Conservation (phyloP, 2,113 vertebrate species). For the Scatophagus argus region DNA sequence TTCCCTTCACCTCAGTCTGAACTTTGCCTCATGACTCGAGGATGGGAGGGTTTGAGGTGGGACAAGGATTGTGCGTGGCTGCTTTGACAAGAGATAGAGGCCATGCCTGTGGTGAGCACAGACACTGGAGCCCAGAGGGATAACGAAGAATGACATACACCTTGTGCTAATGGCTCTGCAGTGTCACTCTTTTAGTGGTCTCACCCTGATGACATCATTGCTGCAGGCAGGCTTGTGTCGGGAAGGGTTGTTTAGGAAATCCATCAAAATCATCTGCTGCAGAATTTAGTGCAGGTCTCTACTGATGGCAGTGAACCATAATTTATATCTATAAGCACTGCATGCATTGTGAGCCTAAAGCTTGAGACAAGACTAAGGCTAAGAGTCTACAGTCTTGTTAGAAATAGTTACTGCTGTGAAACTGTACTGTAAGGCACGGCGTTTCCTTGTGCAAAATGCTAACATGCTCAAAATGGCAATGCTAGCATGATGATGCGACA, state of each 20-base stretch:
- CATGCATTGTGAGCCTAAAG: no score
- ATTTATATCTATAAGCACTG: not conserved
- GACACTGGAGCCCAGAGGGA: constrained; percentile 22
- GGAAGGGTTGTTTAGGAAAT: constrained; percentile 57
- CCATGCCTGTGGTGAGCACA: constrained; percentile 56
- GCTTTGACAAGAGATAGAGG: constrained; percentile 76
- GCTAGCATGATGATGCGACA: no score
- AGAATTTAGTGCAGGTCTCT: constrained; percentile 43
- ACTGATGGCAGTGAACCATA: constrained; percentile 17
- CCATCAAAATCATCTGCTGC: constrained; percentile 68
- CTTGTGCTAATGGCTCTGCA: constrained; percentile 68
- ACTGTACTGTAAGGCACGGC: no score
- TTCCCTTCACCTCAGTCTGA: constrained; percentile 66
- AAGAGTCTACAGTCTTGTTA: not conserved
- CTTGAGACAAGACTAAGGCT: no score
- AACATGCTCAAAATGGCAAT: not conserved
- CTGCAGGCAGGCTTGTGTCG: constrained; percentile 62
- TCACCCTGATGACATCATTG: constrained; percentile 77
- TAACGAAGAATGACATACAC: constrained; percentile 60
- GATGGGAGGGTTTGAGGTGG: constrained; percentile 33
- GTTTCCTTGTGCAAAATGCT: no score
- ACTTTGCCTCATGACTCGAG: constrained; percentile 51
- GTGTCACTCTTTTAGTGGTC: constrained; percentile 69
- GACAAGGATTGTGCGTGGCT: constrained; percentile 34
- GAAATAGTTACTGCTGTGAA: no score